Base-by-base conservation (phyloP, 2,888 invertebrate genomes). In the Pollenia amentaria region DNA sequence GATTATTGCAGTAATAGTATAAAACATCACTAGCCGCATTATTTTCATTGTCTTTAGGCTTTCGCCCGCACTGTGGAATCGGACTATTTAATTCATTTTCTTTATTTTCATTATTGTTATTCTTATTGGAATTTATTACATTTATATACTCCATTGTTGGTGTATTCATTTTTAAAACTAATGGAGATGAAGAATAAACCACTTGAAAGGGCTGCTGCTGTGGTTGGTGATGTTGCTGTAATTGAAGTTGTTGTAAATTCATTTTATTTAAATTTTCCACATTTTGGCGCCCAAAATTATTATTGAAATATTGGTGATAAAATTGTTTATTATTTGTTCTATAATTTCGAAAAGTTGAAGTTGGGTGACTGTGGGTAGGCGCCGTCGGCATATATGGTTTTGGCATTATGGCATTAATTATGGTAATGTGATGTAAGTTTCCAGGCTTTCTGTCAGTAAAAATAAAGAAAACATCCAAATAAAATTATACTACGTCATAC, bases 401-500 rank as follows among this genome's bases (percentile, higher is more conserved):
- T 55, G 87, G 87, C 40, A 87, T 51, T 57, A 87, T 55, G n/a
- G 84, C 77, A 73, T 87, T 87, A 46, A 87, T 84, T 38, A 87
- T 81, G 3, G 84, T 84, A 21, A 87, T 81, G 38, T 87, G 87
- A 77, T 87, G 87, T 48, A 84, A 84, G 69, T 78, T 87, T 67
- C 87, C 84, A 18, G 67, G 80, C 55, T 87, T 87, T 77, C 87
- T 87, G 55, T 69, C 10, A 77, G 9, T 42, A 65, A 62, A 70
- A 64, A 64, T 1, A 57, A 12, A 78, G 18, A n/a, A 21, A 51
- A 62, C 18, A 38, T 14, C 2, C 9, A 62, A 62, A 16, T 72
- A 40, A 60, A 46, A 29, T 38, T 42, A 29, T 9, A 48, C 29
- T 42, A 62, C 3, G 16, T n/a, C 38, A 9, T 60, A 40, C 16